These are phyloP conservation scores for Sipha flava DNA, from an alignment of 1,140 invertebrate genomes.

Conservation along the genomic window DNA sequence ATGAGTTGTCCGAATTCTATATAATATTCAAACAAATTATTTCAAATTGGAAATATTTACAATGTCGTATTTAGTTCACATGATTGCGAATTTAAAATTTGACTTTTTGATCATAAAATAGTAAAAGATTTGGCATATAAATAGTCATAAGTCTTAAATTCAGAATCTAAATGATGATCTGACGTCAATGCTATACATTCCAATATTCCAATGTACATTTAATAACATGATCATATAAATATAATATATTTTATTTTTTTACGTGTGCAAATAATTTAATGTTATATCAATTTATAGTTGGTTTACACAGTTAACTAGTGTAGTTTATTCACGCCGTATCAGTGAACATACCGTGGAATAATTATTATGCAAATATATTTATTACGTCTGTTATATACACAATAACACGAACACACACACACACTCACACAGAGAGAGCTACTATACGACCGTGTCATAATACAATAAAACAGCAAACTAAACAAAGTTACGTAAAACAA, in stretches of 20 bases:
- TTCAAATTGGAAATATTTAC: too few species aligned
- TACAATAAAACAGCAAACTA: neutral
- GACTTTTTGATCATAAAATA: too few species aligned
- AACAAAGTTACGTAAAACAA: neutral
- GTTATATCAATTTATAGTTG: neutral
- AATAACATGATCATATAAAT: neutral
- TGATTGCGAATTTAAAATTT: too few species aligned
- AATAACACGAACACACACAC: neutral
- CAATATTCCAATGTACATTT: neutral
- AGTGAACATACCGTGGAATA: neutral
- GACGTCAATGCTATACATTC: too few species aligned
- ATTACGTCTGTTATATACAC: neutral
- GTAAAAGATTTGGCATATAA: too few species aligned
- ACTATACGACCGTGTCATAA: neutral
- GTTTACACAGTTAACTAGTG: neutral
- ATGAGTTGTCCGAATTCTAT: too few species aligned
- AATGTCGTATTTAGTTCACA: too few species aligned
- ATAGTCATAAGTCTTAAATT: too few species aligned
- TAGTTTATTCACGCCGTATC: neutral
- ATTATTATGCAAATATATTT: neutral
- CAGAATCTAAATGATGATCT: too few species aligned
- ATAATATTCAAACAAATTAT: too few species aligned
- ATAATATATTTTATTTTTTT: neutral
- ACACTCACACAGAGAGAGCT: neutral
- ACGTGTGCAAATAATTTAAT: too few species aligned